phyloP scores from a whole-genome alignment of 1,140 invertebrate genomes.

The Zaprionus capensis region DNA sequence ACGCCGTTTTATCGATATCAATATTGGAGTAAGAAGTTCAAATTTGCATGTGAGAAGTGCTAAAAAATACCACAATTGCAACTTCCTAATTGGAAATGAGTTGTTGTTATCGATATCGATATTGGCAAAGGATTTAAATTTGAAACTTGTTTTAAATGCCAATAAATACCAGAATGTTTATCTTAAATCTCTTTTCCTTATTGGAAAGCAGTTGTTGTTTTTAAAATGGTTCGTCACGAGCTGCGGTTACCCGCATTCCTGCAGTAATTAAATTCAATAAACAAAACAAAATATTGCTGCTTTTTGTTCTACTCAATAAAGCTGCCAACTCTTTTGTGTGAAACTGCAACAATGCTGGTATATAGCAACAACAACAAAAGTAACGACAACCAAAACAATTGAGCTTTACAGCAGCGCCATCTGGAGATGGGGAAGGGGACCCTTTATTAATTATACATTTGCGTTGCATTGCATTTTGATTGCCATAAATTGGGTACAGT shows the following conservation, averaged over 20 bases:
- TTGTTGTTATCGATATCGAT: constrained; percentile 2
- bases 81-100: too few relatives aligned
- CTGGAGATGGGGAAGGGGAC: background rate
- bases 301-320: background rate
- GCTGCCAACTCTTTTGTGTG: constrained; percentile 26
- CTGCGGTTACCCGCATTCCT: background rate
- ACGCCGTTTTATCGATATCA: too few relatives aligned
- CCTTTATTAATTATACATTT: constrained; percentile 29
- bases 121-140: background rate
- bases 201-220: background rate
- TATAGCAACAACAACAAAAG: too few relatives aligned
- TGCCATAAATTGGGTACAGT: constrained; percentile 31
- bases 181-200: background rate
- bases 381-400: background rate
- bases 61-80: too few relatives aligned
- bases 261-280: background rate
- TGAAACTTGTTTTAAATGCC: background rate
- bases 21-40: too few relatives aligned
- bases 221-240: background rate
- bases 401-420: background rate
- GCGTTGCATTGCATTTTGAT: constrained; percentile 29
- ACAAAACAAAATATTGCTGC: background rate
- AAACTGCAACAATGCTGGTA: constrained; percentile 32
- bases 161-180: background rate
- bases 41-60: too few relatives aligned